Evolutionary conservation across 2,113 vertebrate genomes (phyloP), one percentile per base, ranked within the genome.

Genomic region (Pachypanchax playfairii): DNA sequence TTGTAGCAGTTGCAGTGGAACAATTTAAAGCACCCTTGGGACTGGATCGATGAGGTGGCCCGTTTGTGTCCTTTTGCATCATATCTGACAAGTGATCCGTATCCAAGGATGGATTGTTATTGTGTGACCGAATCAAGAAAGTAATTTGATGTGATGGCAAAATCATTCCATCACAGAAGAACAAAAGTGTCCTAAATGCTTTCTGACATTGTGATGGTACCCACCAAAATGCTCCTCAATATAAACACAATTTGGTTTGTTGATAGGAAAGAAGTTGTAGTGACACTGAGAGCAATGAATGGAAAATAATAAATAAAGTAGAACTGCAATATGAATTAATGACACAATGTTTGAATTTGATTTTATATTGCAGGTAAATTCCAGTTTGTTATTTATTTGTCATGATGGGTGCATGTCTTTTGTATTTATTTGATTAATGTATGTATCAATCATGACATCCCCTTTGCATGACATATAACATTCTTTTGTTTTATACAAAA

Each of bases 1-100:
- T 52, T 2, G 31, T 46, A 52, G 21, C 43, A 26, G 49, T 15
- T 46, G 44, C 14, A 21, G 50, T 35, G 33, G 61, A 74, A 43
- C 56, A 78, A 65, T 79, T 79, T 79, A 75, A 69, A 68, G 62
- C 62, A 53, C 73, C 67, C 70, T 46, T 62, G 75, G 68, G 54
- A 65, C 15, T 25, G 50, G 74, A 82, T 82, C 66, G 59, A 87
- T 88, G 74, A 74, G 69, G 25, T 35, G 11, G 41, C 55, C 70
- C 11, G 35, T 57, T 79, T 70, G 53, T 77, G 65, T 72, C 79
- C 70, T 39, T 52, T 72, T 64, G 67, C 69, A 77, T 83, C 82
- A 75, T 43, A 64, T 66, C 65, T 75, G 75, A 77, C 71, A 57
- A 70, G 77, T 31, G 63, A 61, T 79, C 69, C 48, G 77, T 69